phyloP scores from a whole-genome alignment of 2,797 vertebrate genomes.

The Myripristis murdjan region DNA sequence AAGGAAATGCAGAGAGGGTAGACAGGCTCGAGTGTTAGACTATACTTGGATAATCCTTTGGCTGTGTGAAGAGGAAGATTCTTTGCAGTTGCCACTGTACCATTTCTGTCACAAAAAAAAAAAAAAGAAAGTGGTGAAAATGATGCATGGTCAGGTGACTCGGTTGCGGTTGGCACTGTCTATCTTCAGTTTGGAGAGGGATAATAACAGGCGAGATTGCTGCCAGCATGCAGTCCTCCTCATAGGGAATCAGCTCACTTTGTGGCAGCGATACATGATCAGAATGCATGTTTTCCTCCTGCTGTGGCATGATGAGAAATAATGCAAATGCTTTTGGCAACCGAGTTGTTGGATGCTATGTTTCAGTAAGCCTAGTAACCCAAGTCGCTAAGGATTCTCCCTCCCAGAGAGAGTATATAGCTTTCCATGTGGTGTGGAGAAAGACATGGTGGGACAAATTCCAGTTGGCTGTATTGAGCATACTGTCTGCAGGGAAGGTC shows the following conservation, averaged over 20 bases:
- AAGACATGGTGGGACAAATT: conserved; percentile 10
- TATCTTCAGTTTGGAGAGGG: conserved; percentile 52
- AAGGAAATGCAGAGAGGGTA: neutral
- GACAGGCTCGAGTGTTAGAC: conserved; percentile 25
- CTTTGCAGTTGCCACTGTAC: conserved; percentile 33
- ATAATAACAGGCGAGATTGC: conserved; percentile 62
- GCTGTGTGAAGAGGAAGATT: conserved; percentile 40
- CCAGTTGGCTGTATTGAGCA: conserved; percentile 46
- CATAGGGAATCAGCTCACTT: conserved; percentile 51
- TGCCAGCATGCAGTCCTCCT: conserved; percentile 59
- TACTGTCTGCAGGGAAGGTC: conserved; percentile 64
- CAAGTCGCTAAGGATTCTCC: conserved; percentile 26
- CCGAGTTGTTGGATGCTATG: conserved; percentile 42
- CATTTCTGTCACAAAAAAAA: conserved; percentile 32
- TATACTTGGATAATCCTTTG: conserved; percentile 40
- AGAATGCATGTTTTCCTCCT: conserved; percentile 49
- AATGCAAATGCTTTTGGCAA: conserved; percentile 64
- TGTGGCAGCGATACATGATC: conserved; percentile 46
- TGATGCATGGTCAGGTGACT: conserved; percentile 58
- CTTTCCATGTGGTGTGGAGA: conserved; percentile 36
- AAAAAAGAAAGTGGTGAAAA: conserved; percentile 45
- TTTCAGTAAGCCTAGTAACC: conserved; percentile 54
- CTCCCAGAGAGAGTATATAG: conserved; percentile 21
- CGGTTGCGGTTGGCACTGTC: conserved; percentile 61
- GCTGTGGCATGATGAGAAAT: conserved; percentile 60